Percentiles rank a stretch among this genome's conserved stretches.
phyloP scores from a whole-genome alignment of 2,888 invertebrate genomes.

The Tricholauxania praeusta region DNA sequence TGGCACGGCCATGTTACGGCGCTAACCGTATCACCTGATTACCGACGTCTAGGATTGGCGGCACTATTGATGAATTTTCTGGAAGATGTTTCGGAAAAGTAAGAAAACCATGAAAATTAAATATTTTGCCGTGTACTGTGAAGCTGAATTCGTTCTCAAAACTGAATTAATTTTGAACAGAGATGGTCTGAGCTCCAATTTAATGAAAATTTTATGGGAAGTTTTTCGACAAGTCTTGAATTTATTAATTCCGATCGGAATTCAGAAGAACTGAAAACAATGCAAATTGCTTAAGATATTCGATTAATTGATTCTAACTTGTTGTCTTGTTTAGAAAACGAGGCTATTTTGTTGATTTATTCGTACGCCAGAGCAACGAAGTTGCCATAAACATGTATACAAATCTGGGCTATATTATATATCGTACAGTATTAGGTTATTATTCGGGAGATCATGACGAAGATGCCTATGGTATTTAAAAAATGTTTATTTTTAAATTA shows the following conservation, averaged over 20 bases:
- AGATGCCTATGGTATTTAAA: constrained; percentile 91
- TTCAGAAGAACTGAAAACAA: too few species aligned
- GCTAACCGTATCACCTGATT: constrained; percentile 94
- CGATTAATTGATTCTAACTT: too few species aligned
- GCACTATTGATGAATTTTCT: constrained; percentile 93
- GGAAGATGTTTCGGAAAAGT: constrained; percentile 97
- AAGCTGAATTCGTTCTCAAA: too few species aligned
- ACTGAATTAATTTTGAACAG: too few species aligned
- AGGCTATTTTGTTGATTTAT: constrained; percentile 97
- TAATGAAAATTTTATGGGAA: too few species aligned
- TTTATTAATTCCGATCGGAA: too few species aligned
- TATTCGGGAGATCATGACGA: constrained; percentile 98
- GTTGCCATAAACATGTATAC: constrained; percentile 98
- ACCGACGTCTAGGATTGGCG: constrained; percentile 91
- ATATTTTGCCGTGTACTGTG: too few species aligned
- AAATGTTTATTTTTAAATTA: not conserved
- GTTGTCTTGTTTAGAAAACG: constrained; percentile 79
- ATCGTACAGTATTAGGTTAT: constrained; percentile 96
- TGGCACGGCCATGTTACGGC: constrained; percentile 99
- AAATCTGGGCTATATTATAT: constrained; percentile 95
- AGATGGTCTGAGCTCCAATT: too few species aligned
- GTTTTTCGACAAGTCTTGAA: too few species aligned
- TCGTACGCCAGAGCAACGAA: constrained; percentile 97
- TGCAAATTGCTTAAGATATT: too few species aligned
- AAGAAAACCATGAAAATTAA: constrained; percentile 44